A percentile compares a stretch with the other conserved stretches of the same genome.
These are phyloP conservation scores for Dicyrtoma fusca DNA, from an alignment of 2,888 invertebrate genomes.

Conservation along the genomic window DNA sequence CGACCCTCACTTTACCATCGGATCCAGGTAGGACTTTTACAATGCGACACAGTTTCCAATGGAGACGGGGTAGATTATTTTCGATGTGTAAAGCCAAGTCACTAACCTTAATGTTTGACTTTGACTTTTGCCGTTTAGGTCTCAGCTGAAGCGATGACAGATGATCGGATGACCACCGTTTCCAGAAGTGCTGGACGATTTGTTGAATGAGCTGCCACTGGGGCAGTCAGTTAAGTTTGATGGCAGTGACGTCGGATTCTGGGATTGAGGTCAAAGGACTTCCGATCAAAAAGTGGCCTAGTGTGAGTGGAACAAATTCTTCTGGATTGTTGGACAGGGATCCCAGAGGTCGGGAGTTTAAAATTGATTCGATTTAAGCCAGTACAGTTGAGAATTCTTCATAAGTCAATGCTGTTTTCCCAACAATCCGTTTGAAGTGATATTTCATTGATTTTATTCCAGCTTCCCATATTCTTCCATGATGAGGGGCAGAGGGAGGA, in stretches of 20 bases:
- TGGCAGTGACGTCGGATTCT: conserved; percentile 51
- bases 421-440: conserved; percentile 35
- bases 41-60: conserved; percentile 57
- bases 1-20: conserved; percentile 44
- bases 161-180: conserved; percentile 55
- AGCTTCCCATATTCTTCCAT: conserved; percentile 46
- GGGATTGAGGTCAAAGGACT: conserved; percentile 52
- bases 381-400: conserved; percentile 27
- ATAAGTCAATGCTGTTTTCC: neutral
- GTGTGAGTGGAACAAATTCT: conserved; percentile 55
- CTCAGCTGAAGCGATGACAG: conserved; percentile 56
- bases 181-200: conserved; percentile 54
- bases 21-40: conserved; percentile 13
- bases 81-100: conserved; percentile 58
- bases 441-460: conserved; percentile 44
- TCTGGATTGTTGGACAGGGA: conserved; percentile 52
- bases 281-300: conserved; percentile 58
- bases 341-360: conserved; percentile 57
- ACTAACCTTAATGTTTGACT: conserved; percentile 50
- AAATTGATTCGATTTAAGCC: conserved; percentile 56
- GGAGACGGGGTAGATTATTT: conserved; percentile 52
- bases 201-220: conserved; percentile 56
- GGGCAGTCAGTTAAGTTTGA: conserved; percentile 46
- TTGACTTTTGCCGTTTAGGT: conserved; percentile 51
- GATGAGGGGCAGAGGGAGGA: conserved; percentile 29